A percentile compares a stretch with the other conserved stretches of the same genome.
phyloP scores from a whole-genome alignment of 2,113 vertebrate species.

The Hippocampus barbouri region DNA sequence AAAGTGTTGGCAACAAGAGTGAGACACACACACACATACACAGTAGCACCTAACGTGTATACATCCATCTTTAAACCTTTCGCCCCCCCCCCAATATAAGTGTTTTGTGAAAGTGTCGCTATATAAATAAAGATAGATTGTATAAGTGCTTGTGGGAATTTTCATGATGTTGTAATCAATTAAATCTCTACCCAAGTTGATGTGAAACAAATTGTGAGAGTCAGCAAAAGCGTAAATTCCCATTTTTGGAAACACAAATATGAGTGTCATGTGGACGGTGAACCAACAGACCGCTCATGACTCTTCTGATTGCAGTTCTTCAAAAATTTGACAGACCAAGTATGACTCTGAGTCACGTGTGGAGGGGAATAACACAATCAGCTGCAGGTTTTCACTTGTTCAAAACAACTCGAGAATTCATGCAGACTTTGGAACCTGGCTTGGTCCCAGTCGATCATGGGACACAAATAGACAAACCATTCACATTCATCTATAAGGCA shows the following conservation, averaged over 20 bases:
- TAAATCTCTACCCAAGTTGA: background rate
- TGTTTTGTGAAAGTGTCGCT: too few species aligned
- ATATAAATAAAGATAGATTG: too few species aligned
- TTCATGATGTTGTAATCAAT: background rate
- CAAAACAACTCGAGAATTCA: background rate
- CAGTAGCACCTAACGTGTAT: too few species aligned
- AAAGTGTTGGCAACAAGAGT: background rate
- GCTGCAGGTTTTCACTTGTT: background rate
- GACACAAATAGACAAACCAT: background rate
- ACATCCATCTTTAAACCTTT: too few species aligned
- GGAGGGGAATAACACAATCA: too few species aligned
- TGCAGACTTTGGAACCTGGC: background rate
- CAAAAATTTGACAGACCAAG: background rate
- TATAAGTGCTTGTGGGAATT: background rate
- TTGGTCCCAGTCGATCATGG: background rate
- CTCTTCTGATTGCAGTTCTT: slow-evolving; percentile 11
- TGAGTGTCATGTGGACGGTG: slow-evolving; percentile 50
- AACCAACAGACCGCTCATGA: slow-evolving; percentile 15
- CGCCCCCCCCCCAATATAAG: too few species aligned
- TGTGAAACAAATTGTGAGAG: background rate
- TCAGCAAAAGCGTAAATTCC: background rate
- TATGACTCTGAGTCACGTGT: background rate
- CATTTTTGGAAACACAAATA: slow-evolving; percentile 10
- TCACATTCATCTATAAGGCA: too few species aligned
- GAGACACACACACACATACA: background rate